A percentile compares a stretch with the other conserved stretches of the same genome.
These are phyloP conservation scores for Philopedon plagiatum DNA, from an alignment of 2,888 invertebrate species.

Conservation along the genomic window DNA sequence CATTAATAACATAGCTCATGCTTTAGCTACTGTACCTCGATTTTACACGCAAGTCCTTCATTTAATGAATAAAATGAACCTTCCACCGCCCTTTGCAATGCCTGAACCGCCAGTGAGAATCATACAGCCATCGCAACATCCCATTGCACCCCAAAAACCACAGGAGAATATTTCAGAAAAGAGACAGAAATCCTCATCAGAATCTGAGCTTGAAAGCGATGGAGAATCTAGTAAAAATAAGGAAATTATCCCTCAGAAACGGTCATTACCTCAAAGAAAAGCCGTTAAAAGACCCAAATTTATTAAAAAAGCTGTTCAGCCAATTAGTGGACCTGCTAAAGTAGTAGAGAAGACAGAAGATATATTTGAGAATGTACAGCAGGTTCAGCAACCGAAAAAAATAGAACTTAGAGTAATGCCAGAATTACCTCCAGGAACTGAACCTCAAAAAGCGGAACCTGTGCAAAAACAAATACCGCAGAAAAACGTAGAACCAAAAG, in stretches of 20 bases:
- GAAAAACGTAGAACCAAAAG: neutral
- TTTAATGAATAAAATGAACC: constrained; percentile 84
- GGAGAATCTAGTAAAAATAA: constrained; percentile 64
- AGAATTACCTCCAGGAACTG: constrained; percentile 64
- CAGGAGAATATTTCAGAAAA: constrained; percentile 40
- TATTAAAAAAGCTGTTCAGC: constrained; percentile 64
- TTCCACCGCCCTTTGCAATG: constrained; percentile 84
- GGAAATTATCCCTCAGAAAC: constrained; percentile 70
- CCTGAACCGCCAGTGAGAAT: constrained; percentile 61
- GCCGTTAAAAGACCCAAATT: constrained; percentile 73
- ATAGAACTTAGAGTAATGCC: constrained; percentile 71
- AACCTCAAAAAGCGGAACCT: constrained; percentile 49
- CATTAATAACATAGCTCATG: constrained; percentile 83
- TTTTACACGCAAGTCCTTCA: constrained; percentile 81
- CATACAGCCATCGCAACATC: constrained; percentile 34
- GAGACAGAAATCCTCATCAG: constrained; percentile 61
- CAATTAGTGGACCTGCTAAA: constrained; percentile 58
- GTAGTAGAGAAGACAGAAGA: constrained; percentile 69
- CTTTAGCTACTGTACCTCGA: constrained; percentile 81
- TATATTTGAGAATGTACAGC: constrained; percentile 70
- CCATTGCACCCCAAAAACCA: constrained; percentile 57
- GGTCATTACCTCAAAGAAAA: constrained; percentile 67
- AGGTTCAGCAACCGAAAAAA: constrained; percentile 66
- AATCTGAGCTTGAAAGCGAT: constrained; percentile 79
- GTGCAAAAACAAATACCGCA: neutral